Evolutionary conservation across 2,797 vertebrate genomes (phyloP), one percentile per base, ranked within the genome.

Genomic region (Caiman crocodilus): DNA sequence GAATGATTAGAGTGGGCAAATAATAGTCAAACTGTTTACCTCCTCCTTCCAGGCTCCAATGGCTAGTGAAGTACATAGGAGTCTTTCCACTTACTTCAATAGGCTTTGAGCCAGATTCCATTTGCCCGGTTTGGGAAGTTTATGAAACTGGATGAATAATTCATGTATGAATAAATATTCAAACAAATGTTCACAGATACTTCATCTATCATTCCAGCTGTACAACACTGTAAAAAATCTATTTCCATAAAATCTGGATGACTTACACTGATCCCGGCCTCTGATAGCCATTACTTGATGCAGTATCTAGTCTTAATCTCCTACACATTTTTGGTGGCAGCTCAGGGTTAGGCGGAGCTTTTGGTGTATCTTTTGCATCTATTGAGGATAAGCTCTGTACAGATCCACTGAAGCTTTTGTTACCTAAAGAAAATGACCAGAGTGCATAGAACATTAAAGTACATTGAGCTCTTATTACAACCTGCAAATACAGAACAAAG

Each of bases 241-340:
- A 71, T 76, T 30, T 82, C 25, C 9, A 42, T 55, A 80, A 21
- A 7, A 17, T 14, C 42, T 35, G 89, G 63, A 59, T 67, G 86
- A 98, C 99, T 99, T 98, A 99, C 99, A 99, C 94, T 76, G 99
- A 99, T 92, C 98, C 99, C 1, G 99, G 99, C 91, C 98, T 98
- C 97, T 99, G 99, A 97, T 99, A 99, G 79, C 99, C 99, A 23
- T 99, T 99, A 97, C 98, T 99, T 57, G 99, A 97, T 3, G 98
- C 94, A 2, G 97, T 96, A 88, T 99, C 98, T 80, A 98, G 93
- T 90, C 98, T 98, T 88, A 96, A 96, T 85, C 98, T 98, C 30
- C 98, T 96, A 42, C 98, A 96, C 96, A 97, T 98, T 97, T 99
- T 99, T 3, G 98, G 95, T 69, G 98, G 98, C 95, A 99, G 95